Base-by-base conservation (phyloP, 2,797 vertebrate species). In the Acanthurus leucopareius region DNA sequence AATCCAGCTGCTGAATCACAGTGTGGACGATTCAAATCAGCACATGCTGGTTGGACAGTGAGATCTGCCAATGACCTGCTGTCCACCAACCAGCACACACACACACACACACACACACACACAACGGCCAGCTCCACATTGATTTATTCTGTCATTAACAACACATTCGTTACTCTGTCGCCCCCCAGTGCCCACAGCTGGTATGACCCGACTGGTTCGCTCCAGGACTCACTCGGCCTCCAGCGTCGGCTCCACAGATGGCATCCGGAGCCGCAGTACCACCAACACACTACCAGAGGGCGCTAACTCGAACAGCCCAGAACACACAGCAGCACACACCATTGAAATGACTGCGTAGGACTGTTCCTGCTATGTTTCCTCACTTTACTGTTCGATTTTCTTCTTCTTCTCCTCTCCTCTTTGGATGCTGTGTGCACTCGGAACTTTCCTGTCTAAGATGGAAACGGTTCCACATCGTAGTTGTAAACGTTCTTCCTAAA, bases 201-300 rank as follows among this genome's bases (percentile, higher is more conserved):
- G 96, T 40, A 98, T 99, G 97, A 98, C 97, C 63, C 95, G 97
- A 52, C 92, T 98, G 85, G 94, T 95, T 57, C 97, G 97, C 71
- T 97, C 97, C 76, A 96, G 97, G 65, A 97, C 97, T 58, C 96
- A 97, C 89, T 98, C 97, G 0, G 95, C 97, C 59, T 97, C 97
- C 19, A 99, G 97, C 20, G 90, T 97, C 42, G 95, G 96, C 83
- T 97, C 97, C 4, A 91, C 91, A 0, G 97, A 98, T 5, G 95
- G 96, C 8, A 49, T 86, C 38, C 97, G 96, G 74, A 95, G 93
- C 91, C 96, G 96, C 45, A 92, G 95, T 38, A 86, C 96, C n/a
- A 91, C 93, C 92, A 95, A 76, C 90, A 86, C 86, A 1, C 93
- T 94, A 9, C 92, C 95, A 44, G 96, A 97, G 71, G 96, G 92